These are phyloP conservation scores for Brenthis daphne DNA, from an alignment of 2,888 invertebrate genomes.

Conservation along the genomic window DNA sequence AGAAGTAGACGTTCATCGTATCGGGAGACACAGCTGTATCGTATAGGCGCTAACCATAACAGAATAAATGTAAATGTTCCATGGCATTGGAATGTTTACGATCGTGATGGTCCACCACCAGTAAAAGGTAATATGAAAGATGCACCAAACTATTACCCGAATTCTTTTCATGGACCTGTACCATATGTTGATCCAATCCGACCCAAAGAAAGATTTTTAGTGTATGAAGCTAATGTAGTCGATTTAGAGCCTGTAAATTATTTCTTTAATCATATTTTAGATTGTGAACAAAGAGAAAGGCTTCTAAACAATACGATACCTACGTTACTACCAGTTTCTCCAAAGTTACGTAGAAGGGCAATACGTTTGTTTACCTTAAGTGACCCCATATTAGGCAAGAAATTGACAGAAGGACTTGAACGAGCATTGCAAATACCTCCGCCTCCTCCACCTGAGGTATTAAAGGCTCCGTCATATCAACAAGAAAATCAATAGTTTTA, in stretches of 20 bases:
- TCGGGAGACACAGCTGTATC: slow-evolving; percentile 58
- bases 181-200: slow-evolving; percentile 76
- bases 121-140: slow-evolving; percentile 89
- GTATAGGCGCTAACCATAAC: slow-evolving; percentile 60
- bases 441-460: slow-evolving; percentile 40
- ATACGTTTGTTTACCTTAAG: slow-evolving; percentile 89
- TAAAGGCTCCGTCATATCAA: not conserved
- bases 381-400: slow-evolving; percentile 86
- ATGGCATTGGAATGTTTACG: slow-evolving; percentile 52
- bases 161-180: slow-evolving; percentile 93
- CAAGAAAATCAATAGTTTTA: too few species aligned
- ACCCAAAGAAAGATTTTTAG: slow-evolving; percentile 47
- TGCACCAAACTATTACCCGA: slow-evolving; percentile 96
- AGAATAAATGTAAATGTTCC: slow-evolving; percentile 61
- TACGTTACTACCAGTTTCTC: slow-evolving; percentile 39
- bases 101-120: slow-evolving; percentile 83
- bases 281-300: slow-evolving; percentile 46
- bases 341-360: slow-evolving; percentile 87
- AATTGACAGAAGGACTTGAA: slow-evolving; percentile 28
- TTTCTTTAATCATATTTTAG: slow-evolving; percentile 83
- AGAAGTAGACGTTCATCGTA: slow-evolving; percentile 57
- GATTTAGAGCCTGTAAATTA: slow-evolving; percentile 83
- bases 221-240: slow-evolving; percentile 51
- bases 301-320: slow-evolving; percentile 41
- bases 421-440: slow-evolving; percentile 21